Percentiles rank a stretch among this genome's conserved stretches.
Conservation (phyloP, 2,113 vertebrate species). For the Eulemur rufifrons region DNA sequence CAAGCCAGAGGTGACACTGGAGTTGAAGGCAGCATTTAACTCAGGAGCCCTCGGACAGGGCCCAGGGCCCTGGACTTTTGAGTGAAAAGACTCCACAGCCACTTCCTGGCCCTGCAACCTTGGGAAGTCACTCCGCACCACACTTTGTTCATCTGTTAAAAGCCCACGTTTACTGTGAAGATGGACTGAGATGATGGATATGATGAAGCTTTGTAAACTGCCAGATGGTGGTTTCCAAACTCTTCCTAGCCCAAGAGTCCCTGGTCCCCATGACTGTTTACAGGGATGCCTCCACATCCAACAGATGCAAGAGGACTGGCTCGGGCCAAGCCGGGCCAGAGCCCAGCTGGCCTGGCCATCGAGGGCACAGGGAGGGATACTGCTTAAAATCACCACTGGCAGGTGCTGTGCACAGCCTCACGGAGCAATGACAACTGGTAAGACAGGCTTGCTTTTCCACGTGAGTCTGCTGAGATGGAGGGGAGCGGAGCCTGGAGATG, state of each 20-base stretch:
- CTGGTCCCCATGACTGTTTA: background rate
- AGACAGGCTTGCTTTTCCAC: background rate
- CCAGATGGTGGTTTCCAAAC: background rate
- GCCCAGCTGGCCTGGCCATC: accelerated
- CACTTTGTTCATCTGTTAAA: background rate
- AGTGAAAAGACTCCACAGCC: background rate
- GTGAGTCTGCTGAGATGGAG: background rate
- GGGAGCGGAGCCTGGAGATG: background rate
- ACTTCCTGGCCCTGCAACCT: background rate
- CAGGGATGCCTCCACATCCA: background rate
- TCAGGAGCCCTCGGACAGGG: background rate
- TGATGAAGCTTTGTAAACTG: background rate
- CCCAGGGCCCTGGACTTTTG: background rate
- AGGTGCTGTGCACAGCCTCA: background rate
- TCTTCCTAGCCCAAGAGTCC: background rate
- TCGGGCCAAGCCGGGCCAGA: background rate
- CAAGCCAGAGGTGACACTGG: background rate
- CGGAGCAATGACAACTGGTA: background rate
- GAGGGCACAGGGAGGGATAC: background rate
- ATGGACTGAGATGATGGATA: background rate
- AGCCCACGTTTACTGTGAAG: background rate
- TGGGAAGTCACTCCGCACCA: background rate
- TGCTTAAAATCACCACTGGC: background rate
- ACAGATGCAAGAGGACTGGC: background rate
- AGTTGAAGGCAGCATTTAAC: background rate